Conservation (phyloP, 2,888 invertebrate species). For the Andrena praecox region DNA sequence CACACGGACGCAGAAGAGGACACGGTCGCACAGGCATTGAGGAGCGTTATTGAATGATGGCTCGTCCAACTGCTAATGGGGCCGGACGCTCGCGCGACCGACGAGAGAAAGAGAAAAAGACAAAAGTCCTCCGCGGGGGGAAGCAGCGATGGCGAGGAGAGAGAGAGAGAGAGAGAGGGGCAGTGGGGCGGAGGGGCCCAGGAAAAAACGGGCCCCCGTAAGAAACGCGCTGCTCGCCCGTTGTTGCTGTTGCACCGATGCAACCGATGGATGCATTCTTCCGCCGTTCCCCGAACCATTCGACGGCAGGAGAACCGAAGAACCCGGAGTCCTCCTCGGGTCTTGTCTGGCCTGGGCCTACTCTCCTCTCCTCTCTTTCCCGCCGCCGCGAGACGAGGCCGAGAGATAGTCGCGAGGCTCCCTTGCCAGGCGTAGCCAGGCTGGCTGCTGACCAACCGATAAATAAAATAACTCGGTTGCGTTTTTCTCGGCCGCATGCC, state of each 20-base stretch:
- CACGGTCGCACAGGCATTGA: conserved; percentile 78
- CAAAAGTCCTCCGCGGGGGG: not conserved
- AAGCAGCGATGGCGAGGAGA: conserved; percentile 27
- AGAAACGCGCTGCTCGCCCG: conserved; percentile 48
- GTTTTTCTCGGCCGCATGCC: conserved; percentile 73
- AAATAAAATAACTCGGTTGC: conserved; percentile 79
- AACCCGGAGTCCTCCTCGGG: conserved; percentile 35
- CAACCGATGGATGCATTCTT: conserved; percentile 76
- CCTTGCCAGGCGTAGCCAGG: conserved; percentile 58
- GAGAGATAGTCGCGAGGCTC: conserved; percentile 48
- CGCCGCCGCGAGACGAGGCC: not conserved
- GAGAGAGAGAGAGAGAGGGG: not conserved
- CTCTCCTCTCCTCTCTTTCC: conserved; percentile 17
- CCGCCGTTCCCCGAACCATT: conserved; percentile 75
- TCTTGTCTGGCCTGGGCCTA: conserved; percentile 21
- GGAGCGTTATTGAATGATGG: conserved; percentile 84
- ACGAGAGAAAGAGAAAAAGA: conserved; percentile 54
- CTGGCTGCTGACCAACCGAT: conserved; percentile 76
- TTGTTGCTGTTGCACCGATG: conserved; percentile 57
- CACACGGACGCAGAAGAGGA: conserved; percentile 55
- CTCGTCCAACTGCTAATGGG: conserved; percentile 84
- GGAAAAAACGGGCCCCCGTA: conserved; percentile 45
- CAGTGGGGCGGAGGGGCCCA: not conserved
- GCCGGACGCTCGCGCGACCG: conserved; percentile 81
- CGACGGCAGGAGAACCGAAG: conserved; percentile 47